Base-by-base conservation (phyloP, 1,140 invertebrate species). In the Heliothis virescens region DNA sequence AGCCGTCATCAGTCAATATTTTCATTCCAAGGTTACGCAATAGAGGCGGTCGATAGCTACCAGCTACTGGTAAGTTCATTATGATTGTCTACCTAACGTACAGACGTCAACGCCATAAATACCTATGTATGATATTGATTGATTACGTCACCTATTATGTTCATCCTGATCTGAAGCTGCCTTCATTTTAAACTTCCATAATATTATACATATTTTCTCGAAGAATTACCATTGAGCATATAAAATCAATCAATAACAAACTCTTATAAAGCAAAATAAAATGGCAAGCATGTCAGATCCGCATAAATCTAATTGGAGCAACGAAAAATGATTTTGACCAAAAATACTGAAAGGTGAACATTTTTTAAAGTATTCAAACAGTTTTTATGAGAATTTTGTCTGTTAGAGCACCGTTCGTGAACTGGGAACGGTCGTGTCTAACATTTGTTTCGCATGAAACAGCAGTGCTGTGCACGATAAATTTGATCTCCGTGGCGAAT, bases 401-500 rank as follows among this genome's bases (percentile, higher is more conserved):
- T 60, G 48, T 79, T 74, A 59, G 71, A 82, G 71, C 52, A 53
- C 41, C 47, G 55, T 72, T 82, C 77, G 81, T 85, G 82, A 81
- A 79, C 78, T 78, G 79, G 77, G 57, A 85, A 79, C 34, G 63
- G 76, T 83, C 81, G 79, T 74, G 77, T 82, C 80, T 53, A 75
- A 86, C 80, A 86, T 86, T 86, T 80, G 83, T 76, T 75, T 80
- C 80, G 80, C 80, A 80, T 74, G 81, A 80, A 79, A 77, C 65
- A 60, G 55, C 71, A 77, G 71, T 47, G 77, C 50, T 77, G 77
- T 41, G 34, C 34, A 81, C 79, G 79, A 82, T 85, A 75, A 83
- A 85, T 85, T 83, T 83, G 81, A 88, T 86, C 79, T 85, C 82
- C 87, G 82, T 83, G 74, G 72, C 82, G 72, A 89, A 86, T 83